Conservation (phyloP, 2,113 vertebrate species). For the Lipophrys pholis region DNA sequence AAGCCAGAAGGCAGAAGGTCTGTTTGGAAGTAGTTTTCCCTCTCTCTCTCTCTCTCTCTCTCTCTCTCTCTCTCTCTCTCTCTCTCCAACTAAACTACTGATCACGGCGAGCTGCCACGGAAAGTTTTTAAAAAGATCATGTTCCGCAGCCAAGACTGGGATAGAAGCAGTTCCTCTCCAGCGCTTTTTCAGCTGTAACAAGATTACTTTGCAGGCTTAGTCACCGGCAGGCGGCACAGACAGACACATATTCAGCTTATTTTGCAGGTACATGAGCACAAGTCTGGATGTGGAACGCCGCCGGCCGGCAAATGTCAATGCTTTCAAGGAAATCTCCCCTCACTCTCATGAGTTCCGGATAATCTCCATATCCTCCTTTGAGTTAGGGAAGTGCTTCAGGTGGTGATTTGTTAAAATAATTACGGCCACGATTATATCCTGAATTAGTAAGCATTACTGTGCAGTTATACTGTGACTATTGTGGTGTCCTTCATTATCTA, state of each 20-base stretch:
- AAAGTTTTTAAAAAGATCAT: constrained; percentile 43
- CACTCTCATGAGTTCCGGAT: background rate
- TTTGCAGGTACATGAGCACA: constrained; percentile 46
- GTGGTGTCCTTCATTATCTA: background rate
- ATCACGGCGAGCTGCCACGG: constrained; percentile 16
- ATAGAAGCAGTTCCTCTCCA: constrained; percentile 32
- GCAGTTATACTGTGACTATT: background rate
- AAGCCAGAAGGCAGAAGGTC: no score
- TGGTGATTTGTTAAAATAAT: background rate
- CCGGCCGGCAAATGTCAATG: constrained; percentile 8
- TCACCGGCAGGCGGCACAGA: constrained; percentile 30
- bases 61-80: no score
- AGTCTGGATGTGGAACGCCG: constrained; percentile 14
- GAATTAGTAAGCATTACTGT: background rate
- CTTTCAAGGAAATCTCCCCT: background rate
- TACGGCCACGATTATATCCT: background rate
- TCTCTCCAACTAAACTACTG: background rate
- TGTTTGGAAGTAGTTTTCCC: no score
- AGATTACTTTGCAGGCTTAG: constrained; percentile 48
- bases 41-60: no score
- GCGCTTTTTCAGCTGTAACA: constrained; percentile 38
- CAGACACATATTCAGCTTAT: constrained; percentile 32
- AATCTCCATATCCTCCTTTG: background rate
- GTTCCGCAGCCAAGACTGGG: constrained; percentile 37
- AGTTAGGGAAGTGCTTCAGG: background rate